Conservation (phyloP, 2,888 invertebrate genomes). For the Entomobrya proxima region DNA sequence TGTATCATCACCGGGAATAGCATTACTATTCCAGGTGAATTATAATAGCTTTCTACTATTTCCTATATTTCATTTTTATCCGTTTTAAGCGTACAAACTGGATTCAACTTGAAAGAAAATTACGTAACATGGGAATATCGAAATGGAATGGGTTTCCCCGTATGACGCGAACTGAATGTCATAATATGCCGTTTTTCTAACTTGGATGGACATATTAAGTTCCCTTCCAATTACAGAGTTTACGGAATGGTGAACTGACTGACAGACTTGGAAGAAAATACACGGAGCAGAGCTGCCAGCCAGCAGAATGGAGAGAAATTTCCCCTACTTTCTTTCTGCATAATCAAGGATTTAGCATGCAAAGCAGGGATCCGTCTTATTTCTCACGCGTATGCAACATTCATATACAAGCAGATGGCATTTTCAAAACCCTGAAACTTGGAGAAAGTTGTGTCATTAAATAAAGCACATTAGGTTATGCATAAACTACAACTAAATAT, state of each 20-base stretch:
- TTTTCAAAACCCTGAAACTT: not conserved
- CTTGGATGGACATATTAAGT: too few species aligned
- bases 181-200: too few species aligned
- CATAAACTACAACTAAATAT: not conserved
- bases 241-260: not conserved
- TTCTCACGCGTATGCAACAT: not conserved
- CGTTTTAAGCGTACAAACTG: too few species aligned
- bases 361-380: conserved; percentile 5
- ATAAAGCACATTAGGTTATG: not conserved
- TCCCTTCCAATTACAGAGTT: not conserved
- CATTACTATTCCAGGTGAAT: too few species aligned
- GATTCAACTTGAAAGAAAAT: too few species aligned
- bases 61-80: too few species aligned
- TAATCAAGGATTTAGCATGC: conserved; percentile 24
- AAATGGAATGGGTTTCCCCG: too few species aligned
- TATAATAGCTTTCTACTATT: too few species aligned
- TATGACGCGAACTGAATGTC: too few species aligned
- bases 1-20: too few species aligned
- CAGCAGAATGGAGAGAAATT: not conserved
- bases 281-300: not conserved
- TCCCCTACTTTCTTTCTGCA: not conserved
- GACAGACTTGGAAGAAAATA: not conserved
- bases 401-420: not conserved
- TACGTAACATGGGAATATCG: too few species aligned
- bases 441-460: conserved; percentile 18